Conservation (phyloP, 2,113 vertebrate species). For the Gadus macrocephalus region DNA sequence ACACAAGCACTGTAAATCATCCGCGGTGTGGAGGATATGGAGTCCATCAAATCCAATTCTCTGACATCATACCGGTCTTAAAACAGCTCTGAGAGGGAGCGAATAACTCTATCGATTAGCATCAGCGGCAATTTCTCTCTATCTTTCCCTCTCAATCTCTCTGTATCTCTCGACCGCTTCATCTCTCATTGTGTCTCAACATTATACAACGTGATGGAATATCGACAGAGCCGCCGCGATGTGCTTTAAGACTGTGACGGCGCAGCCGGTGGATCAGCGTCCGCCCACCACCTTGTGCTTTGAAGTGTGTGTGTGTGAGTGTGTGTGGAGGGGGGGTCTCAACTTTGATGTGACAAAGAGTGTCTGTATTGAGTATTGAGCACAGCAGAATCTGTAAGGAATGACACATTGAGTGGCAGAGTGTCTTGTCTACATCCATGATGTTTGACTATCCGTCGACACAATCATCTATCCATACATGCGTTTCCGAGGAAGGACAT, state of each 20-base stretch:
- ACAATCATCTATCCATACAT: no score
- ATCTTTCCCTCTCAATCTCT: slow-evolving; percentile 20
- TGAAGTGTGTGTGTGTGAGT: no score
- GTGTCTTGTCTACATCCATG: no score
- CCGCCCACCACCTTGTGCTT: no score
- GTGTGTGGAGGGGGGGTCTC: no score
- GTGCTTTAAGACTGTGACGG: slow-evolving; percentile 45
- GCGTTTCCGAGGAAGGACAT: no score
- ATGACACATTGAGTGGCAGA: no score
- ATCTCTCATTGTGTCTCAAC: slow-evolving; percentile 33
- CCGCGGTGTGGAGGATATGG: slow-evolving; percentile 18
- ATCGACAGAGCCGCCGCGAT: slow-evolving; percentile 48
- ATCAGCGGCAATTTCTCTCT: slow-evolving; percentile 11
- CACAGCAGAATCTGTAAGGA: no score
- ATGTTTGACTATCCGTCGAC: no score
- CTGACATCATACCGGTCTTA: slow-evolving; percentile 30
- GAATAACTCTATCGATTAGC: slow-evolving; percentile 47
- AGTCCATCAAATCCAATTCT: slow-evolving; percentile 53
- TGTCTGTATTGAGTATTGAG: no score
- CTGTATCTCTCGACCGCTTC: slow-evolving; percentile 17
- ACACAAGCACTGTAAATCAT: slow-evolving; percentile 47
- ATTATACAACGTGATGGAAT: slow-evolving; percentile 58
- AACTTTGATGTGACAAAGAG: no score
- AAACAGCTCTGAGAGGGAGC: slow-evolving; percentile 10
- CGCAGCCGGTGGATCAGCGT: slow-evolving; percentile 14